Conservation (phyloP, 2,888 invertebrate genomes). For the Cactoblastis cactorum region DNA sequence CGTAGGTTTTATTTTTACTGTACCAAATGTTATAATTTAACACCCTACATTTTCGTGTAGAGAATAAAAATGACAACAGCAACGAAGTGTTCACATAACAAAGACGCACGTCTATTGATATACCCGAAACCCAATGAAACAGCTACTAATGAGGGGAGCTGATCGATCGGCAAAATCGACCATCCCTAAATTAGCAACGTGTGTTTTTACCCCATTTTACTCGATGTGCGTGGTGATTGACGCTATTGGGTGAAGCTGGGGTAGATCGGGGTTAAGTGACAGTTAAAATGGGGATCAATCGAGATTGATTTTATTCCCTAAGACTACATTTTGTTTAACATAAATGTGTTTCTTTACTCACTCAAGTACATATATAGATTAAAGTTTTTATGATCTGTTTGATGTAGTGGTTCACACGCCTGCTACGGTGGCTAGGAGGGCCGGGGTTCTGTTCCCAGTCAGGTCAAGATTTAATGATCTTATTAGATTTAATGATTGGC, state of each 20-base stretch:
- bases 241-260: conserved; percentile 26
- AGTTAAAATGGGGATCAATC: conserved; percentile 23
- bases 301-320: background rate
- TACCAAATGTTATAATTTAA: no score
- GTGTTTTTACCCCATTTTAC: conserved; percentile 17
- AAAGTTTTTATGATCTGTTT: no score
- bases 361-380: no score
- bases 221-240: conserved; percentile 26
- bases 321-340: no score
- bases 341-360: no score
- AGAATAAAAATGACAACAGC: conserved; percentile 18
- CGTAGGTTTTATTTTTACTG: no score
- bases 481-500: no score
- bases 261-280: conserved; percentile 20
- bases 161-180: conserved; percentile 6
- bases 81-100: background rate
- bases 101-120: background rate
- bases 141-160: conserved; percentile 25
- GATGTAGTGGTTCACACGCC: no score
- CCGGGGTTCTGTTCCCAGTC: no score
- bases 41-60: background rate
- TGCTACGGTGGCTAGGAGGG: no score
- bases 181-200: conserved; percentile 22
- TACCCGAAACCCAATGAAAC: conserved; percentile 26
- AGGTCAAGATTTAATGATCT: no score